Base-by-base conservation (phyloP, 2,797 vertebrate species). In the Mormyrus proboscirostris region DNA sequence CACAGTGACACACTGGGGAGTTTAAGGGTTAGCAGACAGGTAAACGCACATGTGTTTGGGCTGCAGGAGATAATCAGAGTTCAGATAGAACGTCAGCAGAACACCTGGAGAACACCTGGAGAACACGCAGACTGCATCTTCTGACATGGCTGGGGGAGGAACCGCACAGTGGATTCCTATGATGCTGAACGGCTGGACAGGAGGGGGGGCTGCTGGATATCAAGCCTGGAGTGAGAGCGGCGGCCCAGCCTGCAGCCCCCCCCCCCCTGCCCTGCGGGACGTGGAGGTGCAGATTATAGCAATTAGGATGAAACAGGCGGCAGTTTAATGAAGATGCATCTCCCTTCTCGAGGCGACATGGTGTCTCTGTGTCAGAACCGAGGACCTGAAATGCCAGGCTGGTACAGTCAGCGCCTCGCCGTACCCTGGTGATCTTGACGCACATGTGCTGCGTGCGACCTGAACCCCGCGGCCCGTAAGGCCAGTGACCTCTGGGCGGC, bases 331-430 rank as follows among this genome's bases (percentile, higher is more conserved):
- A 95, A 93, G 94, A 92, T 88, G 92, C 93, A 93, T 92, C 88
- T 95, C 22, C 69, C 90, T 94, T 96, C 95, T 95, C 95, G 94
- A 95, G 95, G 96, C 95, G 96, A 96, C 93, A 91, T 93, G 91
- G 93, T 91, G 41, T 92, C 92, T 92, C 91, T 84, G 38, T 89
- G 90, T 49, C 69, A 87, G 84, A 90, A 92, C 92, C 90, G 82
- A 38, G 85, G 90, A 89, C 88, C 87, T 4, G 89, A 91, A 92
- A 89, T 7, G 85, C 90, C 90, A 90, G 90, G 90, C 92, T 92
- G 90, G 86, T 90, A 91, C 33, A 33, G 59, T 22, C 55, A 29
- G 87, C 25, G 8, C 29, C 51, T 62, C 22, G 3, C n/a, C 16
- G 1, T 25, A 86, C 41, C 8, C 62, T 41, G 22, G 49, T 85